These are phyloP conservation scores for Aldabrachelys gigantea DNA, from an alignment of 2,113 vertebrate genomes.

Conservation along the genomic window DNA sequence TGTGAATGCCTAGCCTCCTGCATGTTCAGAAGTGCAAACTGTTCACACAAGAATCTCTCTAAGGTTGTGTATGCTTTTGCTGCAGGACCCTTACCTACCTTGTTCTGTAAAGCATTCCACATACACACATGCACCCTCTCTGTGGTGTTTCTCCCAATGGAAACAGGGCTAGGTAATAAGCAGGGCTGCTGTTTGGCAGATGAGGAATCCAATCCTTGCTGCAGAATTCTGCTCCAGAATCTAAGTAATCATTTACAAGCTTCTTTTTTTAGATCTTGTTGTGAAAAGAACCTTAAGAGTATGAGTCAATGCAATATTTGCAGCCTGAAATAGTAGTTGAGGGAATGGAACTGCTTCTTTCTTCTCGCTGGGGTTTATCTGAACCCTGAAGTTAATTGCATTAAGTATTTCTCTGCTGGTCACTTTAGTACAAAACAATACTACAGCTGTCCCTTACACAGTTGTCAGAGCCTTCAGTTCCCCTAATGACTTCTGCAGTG, in stretches of 20 bases:
- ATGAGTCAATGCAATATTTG: no score
- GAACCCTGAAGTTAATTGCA: fast-evolving
- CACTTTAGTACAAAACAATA: background rate
- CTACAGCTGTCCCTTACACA: background rate
- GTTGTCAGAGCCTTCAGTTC: background rate
- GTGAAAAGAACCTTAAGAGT: no score
- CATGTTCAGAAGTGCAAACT: no score
- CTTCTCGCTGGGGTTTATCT: background rate
- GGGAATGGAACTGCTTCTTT: background rate
- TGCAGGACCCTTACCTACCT: background rate
- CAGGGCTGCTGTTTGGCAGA: no score
- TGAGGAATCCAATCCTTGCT: no score
- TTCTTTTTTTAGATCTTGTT: no score
- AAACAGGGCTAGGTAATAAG: no score
- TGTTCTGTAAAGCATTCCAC: background rate
- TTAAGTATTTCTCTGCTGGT: background rate
- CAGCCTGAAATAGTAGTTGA: background rate
- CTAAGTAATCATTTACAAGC: no score
- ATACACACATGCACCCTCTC: background rate
- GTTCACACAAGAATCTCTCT: background rate
- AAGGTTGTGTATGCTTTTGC: background rate
- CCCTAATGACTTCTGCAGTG: background rate
- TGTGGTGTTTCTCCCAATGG: background rate
- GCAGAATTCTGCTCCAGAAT: no score
- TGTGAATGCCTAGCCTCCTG: background rate